A percentile compares a stretch with the other conserved stretches of the same genome.
Evolutionary conservation across 2,113 vertebrate species (phyloP).

Genomic region (Odontophorus gujanensis): DNA sequence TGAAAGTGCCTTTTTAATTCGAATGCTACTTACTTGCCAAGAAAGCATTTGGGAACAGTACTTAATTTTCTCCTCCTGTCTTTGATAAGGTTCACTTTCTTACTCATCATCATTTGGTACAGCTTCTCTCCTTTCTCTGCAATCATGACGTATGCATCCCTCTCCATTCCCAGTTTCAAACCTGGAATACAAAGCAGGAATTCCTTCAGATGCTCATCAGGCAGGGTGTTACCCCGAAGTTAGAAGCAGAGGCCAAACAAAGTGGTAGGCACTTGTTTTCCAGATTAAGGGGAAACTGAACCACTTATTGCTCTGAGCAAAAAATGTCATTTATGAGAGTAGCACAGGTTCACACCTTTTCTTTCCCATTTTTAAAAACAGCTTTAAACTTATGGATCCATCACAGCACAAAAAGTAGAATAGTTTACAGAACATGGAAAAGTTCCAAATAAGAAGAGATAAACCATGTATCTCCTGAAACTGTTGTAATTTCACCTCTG

Average conservation of each 20-base stretch:
- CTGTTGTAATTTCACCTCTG: neutral
- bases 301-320: neutral
- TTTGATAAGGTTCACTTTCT: conserved; percentile 94
- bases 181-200: conserved; percentile 75
- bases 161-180: conserved; percentile 97
- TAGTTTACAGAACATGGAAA: neutral
- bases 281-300: neutral
- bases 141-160: conserved; percentile 97
- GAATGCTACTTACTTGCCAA: conserved; percentile 94
- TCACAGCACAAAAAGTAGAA: neutral
- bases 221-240: neutral
- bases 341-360: neutral
- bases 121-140: conserved; percentile 98
- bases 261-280: neutral
- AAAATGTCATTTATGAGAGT: neutral
- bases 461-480: neutral
- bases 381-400: neutral
- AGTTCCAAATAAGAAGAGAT: neutral
- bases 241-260: neutral
- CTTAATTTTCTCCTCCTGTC: conserved; percentile 96
- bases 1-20: conserved; percentile 48
- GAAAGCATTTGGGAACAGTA: conserved; percentile 96
- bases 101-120: conserved; percentile 98
- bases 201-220: neutral
- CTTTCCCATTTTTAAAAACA: neutral